Conservation (phyloP, 2,888 invertebrate genomes). For the Pandemis cinnamomeana region DNA sequence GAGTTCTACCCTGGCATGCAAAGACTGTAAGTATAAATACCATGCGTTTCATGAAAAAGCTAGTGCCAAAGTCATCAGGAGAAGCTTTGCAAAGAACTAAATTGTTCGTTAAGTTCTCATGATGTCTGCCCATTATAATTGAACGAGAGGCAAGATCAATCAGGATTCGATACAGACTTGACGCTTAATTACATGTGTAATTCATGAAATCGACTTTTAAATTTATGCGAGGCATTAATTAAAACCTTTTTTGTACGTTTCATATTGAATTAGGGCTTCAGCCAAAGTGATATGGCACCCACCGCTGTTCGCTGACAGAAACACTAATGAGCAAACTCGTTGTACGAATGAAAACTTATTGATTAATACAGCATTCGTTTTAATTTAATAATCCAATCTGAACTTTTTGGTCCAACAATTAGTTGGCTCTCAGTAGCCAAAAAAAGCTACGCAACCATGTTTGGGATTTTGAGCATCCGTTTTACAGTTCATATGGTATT, state of each 20-base stretch:
- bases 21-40: neutral
- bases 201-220: conserved; percentile 56
- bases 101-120: conserved; percentile 31
- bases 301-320: conserved; percentile 43
- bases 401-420: neutral
- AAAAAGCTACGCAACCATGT: neutral
- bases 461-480: neutral
- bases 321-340: conserved; percentile 51
- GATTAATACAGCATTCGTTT: conserved; percentile 13
- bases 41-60: conserved; percentile 15
- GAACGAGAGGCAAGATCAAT: conserved; percentile 11
- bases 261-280: conserved; percentile 30
- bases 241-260: conserved; percentile 39
- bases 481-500: neutral
- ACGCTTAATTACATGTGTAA: conserved; percentile 65
- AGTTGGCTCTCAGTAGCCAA: neutral
- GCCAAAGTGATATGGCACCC: conserved; percentile 10
- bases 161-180: conserved; percentile 40
- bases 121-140: conserved; percentile 25
- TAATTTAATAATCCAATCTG: conserved; percentile 9
- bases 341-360: conserved; percentile 46
- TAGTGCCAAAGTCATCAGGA: conserved; percentile 26
- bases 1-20: neutral
- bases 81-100: conserved; percentile 16
- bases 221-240: conserved; percentile 44